Percentiles rank a stretch among this genome's conserved stretches.
Conservation (phyloP, 2,888 invertebrate genomes). For the Harmothoe impar region DNA sequence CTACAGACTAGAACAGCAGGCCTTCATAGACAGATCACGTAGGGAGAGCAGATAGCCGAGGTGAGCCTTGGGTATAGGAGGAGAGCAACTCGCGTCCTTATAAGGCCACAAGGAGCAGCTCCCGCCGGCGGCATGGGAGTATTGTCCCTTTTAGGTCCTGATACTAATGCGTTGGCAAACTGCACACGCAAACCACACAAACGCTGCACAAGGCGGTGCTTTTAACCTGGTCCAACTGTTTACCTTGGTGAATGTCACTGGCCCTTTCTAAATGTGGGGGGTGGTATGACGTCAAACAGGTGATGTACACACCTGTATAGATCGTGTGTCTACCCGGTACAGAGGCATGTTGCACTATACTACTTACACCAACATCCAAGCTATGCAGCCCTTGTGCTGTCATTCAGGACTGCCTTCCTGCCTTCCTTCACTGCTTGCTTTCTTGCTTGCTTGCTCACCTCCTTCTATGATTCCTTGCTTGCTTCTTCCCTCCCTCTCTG, state of each 20-base stretch:
- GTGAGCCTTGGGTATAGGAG: neutral
- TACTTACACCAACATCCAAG: neutral
- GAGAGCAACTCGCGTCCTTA: constrained; percentile 3
- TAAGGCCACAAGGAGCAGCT: neutral
- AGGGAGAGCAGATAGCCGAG: neutral
- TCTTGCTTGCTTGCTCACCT: too few relatives aligned
- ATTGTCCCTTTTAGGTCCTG: too few relatives aligned
- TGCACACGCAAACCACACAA: neutral
- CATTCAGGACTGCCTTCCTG: neutral
- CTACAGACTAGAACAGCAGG: neutral
- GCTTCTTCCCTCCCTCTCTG: too few relatives aligned
- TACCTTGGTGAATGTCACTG: neutral
- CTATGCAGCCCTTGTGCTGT: neutral
- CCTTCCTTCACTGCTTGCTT: neutral
- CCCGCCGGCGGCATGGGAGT: too few relatives aligned
- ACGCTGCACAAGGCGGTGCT: neutral
- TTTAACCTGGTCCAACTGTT: neutral
- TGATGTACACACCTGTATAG: neutral
- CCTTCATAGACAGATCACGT: neutral
- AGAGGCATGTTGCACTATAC: neutral
- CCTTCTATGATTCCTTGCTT: too few relatives aligned
- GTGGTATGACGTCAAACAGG: neutral
- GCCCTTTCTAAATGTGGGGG: neutral
- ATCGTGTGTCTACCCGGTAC: neutral
- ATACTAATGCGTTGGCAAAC: neutral